These are phyloP conservation scores for Acanthochromis polyacanthus DNA, from an alignment of 2,113 vertebrate genomes.

Conservation along the genomic window DNA sequence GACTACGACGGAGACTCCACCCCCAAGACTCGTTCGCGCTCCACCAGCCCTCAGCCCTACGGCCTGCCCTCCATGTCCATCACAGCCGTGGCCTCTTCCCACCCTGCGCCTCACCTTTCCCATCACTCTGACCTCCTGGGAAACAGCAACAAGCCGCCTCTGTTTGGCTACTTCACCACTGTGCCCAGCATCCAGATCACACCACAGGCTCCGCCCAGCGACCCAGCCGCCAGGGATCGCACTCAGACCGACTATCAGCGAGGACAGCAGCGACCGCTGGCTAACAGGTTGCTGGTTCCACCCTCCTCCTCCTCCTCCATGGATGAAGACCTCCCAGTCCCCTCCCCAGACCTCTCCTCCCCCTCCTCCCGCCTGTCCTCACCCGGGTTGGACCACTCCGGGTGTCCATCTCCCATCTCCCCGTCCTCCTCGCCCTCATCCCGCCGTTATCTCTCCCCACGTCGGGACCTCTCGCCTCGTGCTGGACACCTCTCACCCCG, in stretches of 20 bases:
- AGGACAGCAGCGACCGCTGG: slow-evolving; percentile 86
- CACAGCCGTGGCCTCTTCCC: slow-evolving; percentile 84
- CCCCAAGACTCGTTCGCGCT: slow-evolving; percentile 96
- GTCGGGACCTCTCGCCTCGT: slow-evolving; percentile 91
- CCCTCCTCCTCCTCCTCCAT: slow-evolving; percentile 81
- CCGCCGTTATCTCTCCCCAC: slow-evolving; percentile 90
- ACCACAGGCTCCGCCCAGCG: slow-evolving; percentile 87
- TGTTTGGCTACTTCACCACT: slow-evolving; percentile 94
- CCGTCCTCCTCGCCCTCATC: slow-evolving; percentile 90
- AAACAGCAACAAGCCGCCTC: slow-evolving; percentile 85
- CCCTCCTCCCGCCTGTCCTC: slow-evolving; percentile 88
- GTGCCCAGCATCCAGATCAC: slow-evolving; percentile 97
- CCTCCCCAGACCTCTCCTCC: slow-evolving; percentile 88
- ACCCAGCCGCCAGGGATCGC: slow-evolving; percentile 84
- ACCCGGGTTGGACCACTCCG: slow-evolving; percentile 88
- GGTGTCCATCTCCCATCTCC: slow-evolving; percentile 91
- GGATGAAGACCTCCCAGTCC: slow-evolving; percentile 89
- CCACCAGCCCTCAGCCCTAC: slow-evolving; percentile 94
- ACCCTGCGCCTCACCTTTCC: slow-evolving; percentile 62
- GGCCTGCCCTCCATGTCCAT: slow-evolving; percentile 89
- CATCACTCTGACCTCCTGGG: slow-evolving; percentile 83
- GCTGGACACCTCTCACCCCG: slow-evolving; percentile 72
- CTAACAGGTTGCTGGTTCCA: slow-evolving; percentile 88
- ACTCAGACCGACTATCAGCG: slow-evolving; percentile 90
- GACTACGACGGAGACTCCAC: slow-evolving; percentile 96